Evolutionary conservation across 2,888 invertebrate genomes (phyloP), one percentile per base, ranked within the genome.

Genomic region (Odontocerum albicorne): DNA sequence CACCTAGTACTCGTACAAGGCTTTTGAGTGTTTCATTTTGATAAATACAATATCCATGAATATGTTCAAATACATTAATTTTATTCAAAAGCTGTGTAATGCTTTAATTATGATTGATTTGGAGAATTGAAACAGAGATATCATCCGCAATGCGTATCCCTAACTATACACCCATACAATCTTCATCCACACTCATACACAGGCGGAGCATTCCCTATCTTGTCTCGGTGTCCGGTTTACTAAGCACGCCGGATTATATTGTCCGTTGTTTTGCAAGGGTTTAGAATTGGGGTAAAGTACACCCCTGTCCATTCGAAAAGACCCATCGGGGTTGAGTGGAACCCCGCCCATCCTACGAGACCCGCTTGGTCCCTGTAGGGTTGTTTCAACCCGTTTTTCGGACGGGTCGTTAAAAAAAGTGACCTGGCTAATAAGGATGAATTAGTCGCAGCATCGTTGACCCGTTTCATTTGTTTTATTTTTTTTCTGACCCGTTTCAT

Each of bases 231-330:
- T 59, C 55, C 52, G 43, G 46, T 44, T 21, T 47, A 40, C 56
- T 60, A 60, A 60, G 59, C 47, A 46, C 36, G 16, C 36, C 45
- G 56, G 59, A 57, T 60, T 60, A 60, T 60, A 53, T 47, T 54
- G 59, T 60, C 59, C 57, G 59, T 57, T 60, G 56, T 57, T 60
- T 60, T 60, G 57, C 32, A 40, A 49, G 49, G 49, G 49, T 49
- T 31, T 13, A 12, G 36, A 40, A 19, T 39, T n/a, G 49, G 40
- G 42, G 49, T 49, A 27, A 49, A 49, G 40, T n/a, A 21, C 20
- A 40, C 31, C 27, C 16, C 15, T 31, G 19, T 12, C 36, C 36
- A 33, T 42, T 12, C 7, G 42, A n/a, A 33, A 32, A 20, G n/a
- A 12, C 2, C 46, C 20, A 17, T 8, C 15, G 15, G 12, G 33